Evolutionary conservation across 2,888 invertebrate genomes (phyloP).

Genomic region (Trisateles emortualis): DNA sequence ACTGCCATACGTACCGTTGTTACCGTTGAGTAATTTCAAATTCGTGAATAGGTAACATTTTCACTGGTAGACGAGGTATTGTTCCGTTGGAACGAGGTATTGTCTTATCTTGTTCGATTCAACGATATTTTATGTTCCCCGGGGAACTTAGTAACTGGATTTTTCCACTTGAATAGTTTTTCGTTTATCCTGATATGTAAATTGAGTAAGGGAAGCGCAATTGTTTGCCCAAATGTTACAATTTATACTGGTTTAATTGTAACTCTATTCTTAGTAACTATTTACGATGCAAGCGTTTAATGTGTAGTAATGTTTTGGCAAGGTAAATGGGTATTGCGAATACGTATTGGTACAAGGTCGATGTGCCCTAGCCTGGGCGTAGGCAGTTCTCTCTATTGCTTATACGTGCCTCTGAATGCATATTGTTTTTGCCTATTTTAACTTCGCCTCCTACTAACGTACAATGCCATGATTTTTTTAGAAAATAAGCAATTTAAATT

Average conservation of each 20-base stretch:
- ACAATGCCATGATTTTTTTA: slow-evolving; percentile 25
- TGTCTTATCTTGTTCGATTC: slow-evolving; percentile 23
- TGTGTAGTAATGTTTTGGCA: slow-evolving; percentile 53
- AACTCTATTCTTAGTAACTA: background rate
- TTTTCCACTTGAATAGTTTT: slow-evolving; percentile 10
- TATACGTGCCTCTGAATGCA: slow-evolving; percentile 46
- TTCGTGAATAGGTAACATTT: slow-evolving; percentile 21
- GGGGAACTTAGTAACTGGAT: background rate
- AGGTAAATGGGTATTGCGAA: slow-evolving; percentile 56
- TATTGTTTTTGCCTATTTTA: slow-evolving; percentile 27
- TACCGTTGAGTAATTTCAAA: slow-evolving; percentile 24
- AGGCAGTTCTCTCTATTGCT: slow-evolving; percentile 49
- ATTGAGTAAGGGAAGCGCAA: slow-evolving; percentile 9
- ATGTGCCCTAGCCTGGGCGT: slow-evolving; percentile 39
- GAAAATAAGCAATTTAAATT: background rate
- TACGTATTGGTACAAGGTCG: slow-evolving; percentile 59
- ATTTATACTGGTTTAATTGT: background rate
- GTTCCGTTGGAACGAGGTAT: slow-evolving; percentile 14
- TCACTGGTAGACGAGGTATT: slow-evolving; percentile 14
- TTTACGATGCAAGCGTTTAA: background rate
- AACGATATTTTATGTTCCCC: slow-evolving; percentile 17
- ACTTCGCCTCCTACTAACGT: slow-evolving; percentile 21
- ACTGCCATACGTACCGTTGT: slow-evolving; percentile 8
- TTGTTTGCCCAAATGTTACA: background rate
- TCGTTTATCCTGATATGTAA: slow-evolving; percentile 20